These are phyloP conservation scores for Pogona vitticeps DNA, from an alignment of 2,113 vertebrate species.

Conservation along the genomic window DNA sequence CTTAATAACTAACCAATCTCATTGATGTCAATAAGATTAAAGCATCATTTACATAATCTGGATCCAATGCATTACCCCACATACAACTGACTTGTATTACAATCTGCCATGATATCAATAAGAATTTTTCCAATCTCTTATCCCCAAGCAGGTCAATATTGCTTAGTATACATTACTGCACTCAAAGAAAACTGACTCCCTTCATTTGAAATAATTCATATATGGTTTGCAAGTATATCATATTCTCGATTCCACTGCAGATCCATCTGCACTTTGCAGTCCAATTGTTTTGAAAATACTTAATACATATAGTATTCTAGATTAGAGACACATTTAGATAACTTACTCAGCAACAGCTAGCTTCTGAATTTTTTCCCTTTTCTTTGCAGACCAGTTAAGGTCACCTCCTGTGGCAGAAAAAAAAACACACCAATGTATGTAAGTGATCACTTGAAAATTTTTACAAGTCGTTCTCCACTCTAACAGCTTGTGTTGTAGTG, in stretches of 20 bases:
- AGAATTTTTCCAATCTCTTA: not conserved
- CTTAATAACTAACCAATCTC: too few species aligned
- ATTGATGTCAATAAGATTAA: not conserved
- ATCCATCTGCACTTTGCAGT: not conserved
- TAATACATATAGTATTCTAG: not conserved
- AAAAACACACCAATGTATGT: not conserved
- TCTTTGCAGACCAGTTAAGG: constrained; percentile 87
- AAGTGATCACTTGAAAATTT: not conserved
- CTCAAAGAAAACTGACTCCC: too few species aligned
- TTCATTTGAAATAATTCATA: too few species aligned
- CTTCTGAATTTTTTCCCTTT: constrained; percentile 83
- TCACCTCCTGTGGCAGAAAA: constrained; percentile 81
- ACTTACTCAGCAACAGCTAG: constrained; percentile 85
- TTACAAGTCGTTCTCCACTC: not conserved
- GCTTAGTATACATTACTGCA: not conserved
- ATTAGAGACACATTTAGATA: constrained; percentile 27
- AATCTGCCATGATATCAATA: not conserved
- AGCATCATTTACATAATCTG: too few species aligned
- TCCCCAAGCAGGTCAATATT: not conserved
- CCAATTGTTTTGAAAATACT: not conserved
- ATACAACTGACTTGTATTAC: not conserved
- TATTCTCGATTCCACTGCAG: not conserved
- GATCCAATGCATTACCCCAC: too few species aligned
- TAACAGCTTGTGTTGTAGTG: not conserved
- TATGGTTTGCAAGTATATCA: not conserved